phyloP scores from a whole-genome alignment of 2,888 invertebrate species.

The Agonopterix heracliana region DNA sequence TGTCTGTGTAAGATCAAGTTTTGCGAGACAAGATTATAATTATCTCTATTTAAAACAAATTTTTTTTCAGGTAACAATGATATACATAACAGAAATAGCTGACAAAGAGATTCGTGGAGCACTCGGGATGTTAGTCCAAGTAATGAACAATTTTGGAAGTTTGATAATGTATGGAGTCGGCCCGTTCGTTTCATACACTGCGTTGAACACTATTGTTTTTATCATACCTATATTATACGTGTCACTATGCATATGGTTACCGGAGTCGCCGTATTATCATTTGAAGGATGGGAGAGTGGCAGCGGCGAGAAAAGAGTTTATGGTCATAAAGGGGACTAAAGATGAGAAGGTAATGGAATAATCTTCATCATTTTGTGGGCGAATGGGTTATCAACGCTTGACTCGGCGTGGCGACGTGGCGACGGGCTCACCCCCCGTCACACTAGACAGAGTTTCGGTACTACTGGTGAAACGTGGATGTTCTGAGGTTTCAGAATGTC shows the following conservation, averaged over 20 bases:
- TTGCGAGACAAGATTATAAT: too few relatives aligned
- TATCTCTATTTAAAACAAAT: not conserved
- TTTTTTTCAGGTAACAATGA: conserved; percentile 62
- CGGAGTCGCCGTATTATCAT: conserved; percentile 78
- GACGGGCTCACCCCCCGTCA: too few relatives aligned
- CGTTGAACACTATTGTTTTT: conserved; percentile 59
- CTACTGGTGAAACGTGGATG: too few relatives aligned
- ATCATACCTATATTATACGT: conserved; percentile 66
- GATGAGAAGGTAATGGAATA: conserved; percentile 47
- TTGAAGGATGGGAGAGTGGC: conserved; percentile 67
- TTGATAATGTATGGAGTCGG: conserved; percentile 62
- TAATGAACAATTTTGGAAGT: conserved; percentile 65
- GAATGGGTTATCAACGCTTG: too few relatives aligned
- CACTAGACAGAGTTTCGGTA: too few relatives aligned
- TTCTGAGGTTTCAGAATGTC: too few relatives aligned
- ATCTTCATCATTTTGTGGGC: too few relatives aligned
- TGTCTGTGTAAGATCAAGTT: too few relatives aligned
- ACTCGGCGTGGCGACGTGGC: too few relatives aligned
- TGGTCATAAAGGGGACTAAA: conserved; percentile 56
- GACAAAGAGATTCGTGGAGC: conserved; percentile 69
- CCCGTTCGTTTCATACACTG: conserved; percentile 63
- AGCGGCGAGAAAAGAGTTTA: conserved; percentile 61
- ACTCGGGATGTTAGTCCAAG: conserved; percentile 65
- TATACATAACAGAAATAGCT: conserved; percentile 71
- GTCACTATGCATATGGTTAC: conserved; percentile 71